Evolutionary conservation across 2,888 invertebrate genomes (phyloP), one percentile per base, ranked within the genome.

Genomic region (Pogonocherus hispidulus): DNA sequence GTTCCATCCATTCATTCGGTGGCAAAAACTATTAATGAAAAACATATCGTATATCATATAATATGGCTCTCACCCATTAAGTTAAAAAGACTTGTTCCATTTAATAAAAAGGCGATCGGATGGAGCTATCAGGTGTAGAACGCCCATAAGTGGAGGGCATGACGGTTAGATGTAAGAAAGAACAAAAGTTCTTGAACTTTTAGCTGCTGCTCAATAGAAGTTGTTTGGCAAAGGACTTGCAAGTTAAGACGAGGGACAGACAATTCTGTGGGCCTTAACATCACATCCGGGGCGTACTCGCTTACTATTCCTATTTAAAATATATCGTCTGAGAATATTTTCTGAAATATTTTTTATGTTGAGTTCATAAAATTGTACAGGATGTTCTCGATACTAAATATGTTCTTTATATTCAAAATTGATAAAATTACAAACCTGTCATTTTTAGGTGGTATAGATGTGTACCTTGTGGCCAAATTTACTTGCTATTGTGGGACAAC

Each of bases 111-210:
- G 73, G 73, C 72, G 78, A 80, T 80, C 79, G 76, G 75, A 76
- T 74, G 75, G 76, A 75, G 67, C 70, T 67, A 80, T 82, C 81
- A 81, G 81, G 80, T 82, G 82, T 75, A 80, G 78, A 77, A 80
- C 81, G 80, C 80, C 81, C 80, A 79, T 79, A 60, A 67, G 57
- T 41, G 52, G 44, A 62, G 57, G 27, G 32, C 51, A 65, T 49
- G 71, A 73, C 73, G 71, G 79, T 81, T 78, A 73, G 76, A 78
- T 76, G 71, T 68, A 68, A 70, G 62, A 66, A 75, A 73, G 76
- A 76, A 78, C 75, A 78, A 79, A 76, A 70, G 71, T 66, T 59
- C 62, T 70, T 62, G 75, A 75, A 77, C 75, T 76, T 75, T 75
- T 71, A 63, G 76, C 71, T 72, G 74, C 71, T 72, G 66, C 66